A percentile compares a stretch with the other conserved stretches of the same genome.
These are phyloP conservation scores for Tachystola acroxantha DNA, from an alignment of 2,888 invertebrate genomes.

Conservation along the genomic window DNA sequence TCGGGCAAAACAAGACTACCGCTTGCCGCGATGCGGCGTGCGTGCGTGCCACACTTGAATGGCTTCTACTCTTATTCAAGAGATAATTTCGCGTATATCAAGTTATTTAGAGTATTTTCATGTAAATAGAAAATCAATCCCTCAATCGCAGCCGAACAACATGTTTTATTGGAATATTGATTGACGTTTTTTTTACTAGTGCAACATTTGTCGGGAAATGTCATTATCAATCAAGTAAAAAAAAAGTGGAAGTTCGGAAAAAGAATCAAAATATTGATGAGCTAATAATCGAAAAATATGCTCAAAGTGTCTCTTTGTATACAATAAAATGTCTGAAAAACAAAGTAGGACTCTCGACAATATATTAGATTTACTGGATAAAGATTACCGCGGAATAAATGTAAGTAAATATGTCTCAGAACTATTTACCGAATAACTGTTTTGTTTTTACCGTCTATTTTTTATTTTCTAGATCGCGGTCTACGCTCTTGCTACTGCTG, in stretches of 20 bases:
- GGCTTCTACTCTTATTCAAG: no score
- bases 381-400: slow-evolving; percentile 70
- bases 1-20: no score
- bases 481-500: slow-evolving; percentile 77
- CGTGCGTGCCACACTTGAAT: no score
- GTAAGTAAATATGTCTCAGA: slow-evolving; percentile 35
- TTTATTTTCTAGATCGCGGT: slow-evolving; percentile 72
- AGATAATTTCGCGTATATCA: no score
- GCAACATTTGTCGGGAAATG: slow-evolving; percentile 17
- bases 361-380: slow-evolving; percentile 50
- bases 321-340: slow-evolving; percentile 48
- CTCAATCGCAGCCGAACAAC: no score
- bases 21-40: no score
- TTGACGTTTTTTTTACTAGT: slow-evolving; percentile 22
- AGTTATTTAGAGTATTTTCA: no score
- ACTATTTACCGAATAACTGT: slow-evolving; percentile 4
- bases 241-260: slow-evolving; percentile 25
- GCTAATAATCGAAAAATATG: slow-evolving; percentile 49
- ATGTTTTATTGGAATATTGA: no score
- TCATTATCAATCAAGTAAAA: slow-evolving; percentile 16
- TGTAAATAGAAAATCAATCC: no score
- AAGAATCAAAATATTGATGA: slow-evolving; percentile 58
- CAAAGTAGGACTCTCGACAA: slow-evolving; percentile 48
- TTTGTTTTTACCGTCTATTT: slow-evolving; percentile 2
- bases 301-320: slow-evolving; percentile 21